Conservation (phyloP, 2,797 vertebrate species). For the Iguana delicatissima region DNA sequence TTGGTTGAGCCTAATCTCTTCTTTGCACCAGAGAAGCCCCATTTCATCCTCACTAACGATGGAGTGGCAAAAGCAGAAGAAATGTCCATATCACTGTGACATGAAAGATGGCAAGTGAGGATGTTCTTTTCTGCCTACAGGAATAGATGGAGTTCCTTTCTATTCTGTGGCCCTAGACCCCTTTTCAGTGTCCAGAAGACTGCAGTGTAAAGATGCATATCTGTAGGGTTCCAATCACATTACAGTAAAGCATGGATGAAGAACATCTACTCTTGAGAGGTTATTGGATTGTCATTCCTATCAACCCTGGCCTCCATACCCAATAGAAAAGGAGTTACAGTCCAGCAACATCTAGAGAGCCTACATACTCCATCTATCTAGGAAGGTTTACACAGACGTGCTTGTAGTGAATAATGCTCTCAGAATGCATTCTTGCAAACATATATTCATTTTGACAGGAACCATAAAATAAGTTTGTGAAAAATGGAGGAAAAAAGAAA, state of each 20-base stretch:
- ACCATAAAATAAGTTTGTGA: constrained; percentile 30
- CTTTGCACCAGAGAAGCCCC: background rate
- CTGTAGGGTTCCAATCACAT: background rate
- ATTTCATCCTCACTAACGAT: background rate
- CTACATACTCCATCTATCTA: background rate
- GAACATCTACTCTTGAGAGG: too few relatives aligned
- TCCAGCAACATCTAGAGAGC: background rate
- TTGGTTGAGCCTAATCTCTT: background rate
- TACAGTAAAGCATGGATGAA: background rate
- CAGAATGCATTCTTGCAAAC: background rate
- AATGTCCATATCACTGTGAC: background rate
- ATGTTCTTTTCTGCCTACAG: background rate
- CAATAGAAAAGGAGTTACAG: background rate
- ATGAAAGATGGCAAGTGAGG: background rate
- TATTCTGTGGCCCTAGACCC: background rate
- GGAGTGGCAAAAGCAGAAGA: background rate
- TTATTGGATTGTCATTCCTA: background rate
- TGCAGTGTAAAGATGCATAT: background rate
- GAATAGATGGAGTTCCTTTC: background rate
- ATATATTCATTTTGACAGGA: constrained; percentile 30
- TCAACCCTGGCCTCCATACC: background rate
- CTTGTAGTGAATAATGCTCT: constrained; percentile 5
- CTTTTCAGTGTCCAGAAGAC: background rate
- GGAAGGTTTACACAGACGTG: background rate
- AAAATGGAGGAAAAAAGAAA: background rate